Conservation (phyloP, 2,888 invertebrate genomes). For the Bibio marci region DNA sequence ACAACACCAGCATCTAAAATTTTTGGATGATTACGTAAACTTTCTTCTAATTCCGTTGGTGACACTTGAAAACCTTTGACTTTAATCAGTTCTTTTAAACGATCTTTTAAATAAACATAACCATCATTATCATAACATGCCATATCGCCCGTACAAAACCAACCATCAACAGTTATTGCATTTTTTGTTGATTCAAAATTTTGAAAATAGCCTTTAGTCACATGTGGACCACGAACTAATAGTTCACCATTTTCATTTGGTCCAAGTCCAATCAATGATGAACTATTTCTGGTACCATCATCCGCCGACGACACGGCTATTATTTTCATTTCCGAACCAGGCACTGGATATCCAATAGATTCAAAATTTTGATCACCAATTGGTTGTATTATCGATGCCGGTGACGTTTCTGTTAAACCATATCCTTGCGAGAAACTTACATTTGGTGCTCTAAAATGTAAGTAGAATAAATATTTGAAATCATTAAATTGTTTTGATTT, state of each 20-base stretch:
- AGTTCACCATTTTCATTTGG: slow-evolving; percentile 52
- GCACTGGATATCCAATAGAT: slow-evolving; percentile 37
- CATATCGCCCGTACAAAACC: slow-evolving; percentile 59
- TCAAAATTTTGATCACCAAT: slow-evolving; percentile 17
- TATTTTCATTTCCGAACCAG: slow-evolving; percentile 46
- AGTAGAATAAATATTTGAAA: too few relatives aligned
- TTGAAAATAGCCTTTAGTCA: slow-evolving; percentile 65
- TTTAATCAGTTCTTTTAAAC: slow-evolving; percentile 72
- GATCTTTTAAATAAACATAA: slow-evolving; percentile 49
- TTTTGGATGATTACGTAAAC: slow-evolving; percentile 34
- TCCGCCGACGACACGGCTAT: slow-evolving; percentile 26
- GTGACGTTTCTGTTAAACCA: slow-evolving; percentile 58
- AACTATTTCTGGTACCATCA: slow-evolving; percentile 28
- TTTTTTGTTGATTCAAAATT: slow-evolving; percentile 55
- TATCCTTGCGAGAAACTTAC: slow-evolving; percentile 35
- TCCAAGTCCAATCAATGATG: slow-evolving; percentile 30
- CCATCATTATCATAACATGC: slow-evolving; percentile 45
- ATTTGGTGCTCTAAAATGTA: slow-evolving; percentile 1
- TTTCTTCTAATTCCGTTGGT: slow-evolving; percentile 67
- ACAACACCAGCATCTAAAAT: slow-evolving; percentile 70
- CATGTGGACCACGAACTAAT: slow-evolving; percentile 57
- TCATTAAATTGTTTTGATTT: too few relatives aligned
- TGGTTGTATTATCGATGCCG: slow-evolving; percentile 32
- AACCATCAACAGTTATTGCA: slow-evolving; percentile 47
- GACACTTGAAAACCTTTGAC: slow-evolving; percentile 63